A percentile compares a stretch with the other conserved stretches of the same genome.
These are phyloP conservation scores for Cacatua alba DNA, from an alignment of 2,113 vertebrate genomes.

Conservation along the genomic window DNA sequence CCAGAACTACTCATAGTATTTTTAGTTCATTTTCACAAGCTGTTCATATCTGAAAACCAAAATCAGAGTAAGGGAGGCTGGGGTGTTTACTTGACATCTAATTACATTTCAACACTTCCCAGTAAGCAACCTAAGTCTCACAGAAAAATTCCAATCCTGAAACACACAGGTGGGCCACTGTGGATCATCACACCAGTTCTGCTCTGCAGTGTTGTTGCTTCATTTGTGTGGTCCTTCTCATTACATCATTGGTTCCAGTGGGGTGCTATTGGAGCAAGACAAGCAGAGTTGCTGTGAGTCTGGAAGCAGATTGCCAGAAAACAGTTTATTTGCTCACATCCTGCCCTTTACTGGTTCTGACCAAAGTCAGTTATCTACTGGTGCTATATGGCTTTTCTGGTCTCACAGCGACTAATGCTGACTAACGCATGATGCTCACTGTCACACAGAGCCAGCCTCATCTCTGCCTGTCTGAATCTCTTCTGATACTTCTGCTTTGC, in stretches of 20 bases:
- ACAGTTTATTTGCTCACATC: neutral
- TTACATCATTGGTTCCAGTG: neutral
- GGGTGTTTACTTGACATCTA: neutral
- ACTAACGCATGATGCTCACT: neutral
- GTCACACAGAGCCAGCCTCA: neutral
- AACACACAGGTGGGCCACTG: neutral
- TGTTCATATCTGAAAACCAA: neutral
- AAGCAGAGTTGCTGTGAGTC: neutral
- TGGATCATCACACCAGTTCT: neutral
- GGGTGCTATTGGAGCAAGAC: neutral
- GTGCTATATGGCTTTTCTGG: neutral
- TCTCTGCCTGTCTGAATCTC: slow-evolving; percentile 5
- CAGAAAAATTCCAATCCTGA: neutral
- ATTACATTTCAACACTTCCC: neutral
- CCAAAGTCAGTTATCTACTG: neutral
- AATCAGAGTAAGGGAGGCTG: neutral
- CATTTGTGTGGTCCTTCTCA: neutral
- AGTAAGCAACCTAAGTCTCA: neutral
- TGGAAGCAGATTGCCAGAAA: neutral
- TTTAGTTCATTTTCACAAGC: neutral
- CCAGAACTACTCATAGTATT: neutral
- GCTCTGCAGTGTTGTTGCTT: rapidly evolving
- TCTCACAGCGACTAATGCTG: neutral
- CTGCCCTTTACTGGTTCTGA: neutral
- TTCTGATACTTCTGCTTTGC: slow-evolving; percentile 30